Percentiles rank a stretch among this genome's conserved stretches.
phyloP scores from a whole-genome alignment of 1,140 invertebrate species.

The Marisa cornuarietis region DNA sequence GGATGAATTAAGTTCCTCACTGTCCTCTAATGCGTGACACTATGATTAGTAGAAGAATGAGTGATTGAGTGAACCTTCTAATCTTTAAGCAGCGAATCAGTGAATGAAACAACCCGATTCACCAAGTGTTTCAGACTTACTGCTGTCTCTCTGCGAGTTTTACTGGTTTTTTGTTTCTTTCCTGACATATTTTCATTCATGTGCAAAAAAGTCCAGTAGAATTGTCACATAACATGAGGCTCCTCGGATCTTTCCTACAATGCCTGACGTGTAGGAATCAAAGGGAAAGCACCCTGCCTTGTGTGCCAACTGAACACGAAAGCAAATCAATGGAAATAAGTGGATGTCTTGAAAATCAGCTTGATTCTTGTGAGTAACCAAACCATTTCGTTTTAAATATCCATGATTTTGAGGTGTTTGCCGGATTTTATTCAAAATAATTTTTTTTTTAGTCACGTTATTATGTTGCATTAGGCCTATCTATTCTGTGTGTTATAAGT shows the following conservation, averaged over 20 bases:
- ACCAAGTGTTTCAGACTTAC: constrained; percentile 18
- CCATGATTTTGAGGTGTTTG: too few relatives aligned
- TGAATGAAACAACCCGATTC: not conserved
- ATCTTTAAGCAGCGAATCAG: too few relatives aligned
- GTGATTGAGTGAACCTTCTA: too few relatives aligned
- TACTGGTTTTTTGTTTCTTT: constrained; percentile 35
- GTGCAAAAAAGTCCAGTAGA: not conserved
- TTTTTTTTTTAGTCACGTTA: too few relatives aligned
- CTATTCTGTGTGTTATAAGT: too few relatives aligned
- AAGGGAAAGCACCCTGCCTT: not conserved
- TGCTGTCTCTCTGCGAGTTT: constrained; percentile 46
- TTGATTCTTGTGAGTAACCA: too few relatives aligned
- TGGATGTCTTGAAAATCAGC: too few relatives aligned
- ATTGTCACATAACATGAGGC: not conserved
- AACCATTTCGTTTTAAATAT: too few relatives aligned
- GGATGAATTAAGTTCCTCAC: not conserved
- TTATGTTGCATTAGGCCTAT: too few relatives aligned
- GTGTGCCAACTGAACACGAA: too few relatives aligned
- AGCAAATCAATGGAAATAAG: too few relatives aligned
- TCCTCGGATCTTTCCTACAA: not conserved
- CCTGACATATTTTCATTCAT: constrained; percentile 14
- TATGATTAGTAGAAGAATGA: not conserved
- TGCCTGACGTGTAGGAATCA: not conserved
- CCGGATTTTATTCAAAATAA: too few relatives aligned
- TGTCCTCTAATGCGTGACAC: not conserved